Base-by-base conservation (phyloP, 2,888 invertebrate genomes). In the Coleophora flavipennella region DNA sequence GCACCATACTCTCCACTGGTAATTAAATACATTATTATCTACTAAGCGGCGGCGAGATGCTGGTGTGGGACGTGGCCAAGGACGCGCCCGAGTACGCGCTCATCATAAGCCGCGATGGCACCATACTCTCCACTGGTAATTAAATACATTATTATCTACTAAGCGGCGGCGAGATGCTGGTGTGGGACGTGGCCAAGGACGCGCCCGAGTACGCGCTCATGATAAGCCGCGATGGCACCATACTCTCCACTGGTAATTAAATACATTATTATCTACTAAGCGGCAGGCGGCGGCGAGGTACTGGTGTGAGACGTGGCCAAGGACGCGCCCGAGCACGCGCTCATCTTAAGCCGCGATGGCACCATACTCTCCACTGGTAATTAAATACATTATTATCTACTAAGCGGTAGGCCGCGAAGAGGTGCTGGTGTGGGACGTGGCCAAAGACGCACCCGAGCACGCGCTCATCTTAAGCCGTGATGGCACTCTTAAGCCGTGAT, bases 101-200 rank as follows among this genome's bases (percentile, higher is more conserved):
- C 41, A 89, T 92, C 1, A 97, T 97, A 66, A 97, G 97, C 61
- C 87, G 98, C 38, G 97, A 97, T 67, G 97, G 97, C 13, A 93
- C 91, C 44, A 85, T 97, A 20, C 78, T 98, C 39, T 91, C 95
- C 0, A 93, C 96, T 40, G 93, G 93, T 90, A 70, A 62, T 4
- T 20, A 20, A 3, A 20, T 20, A 6, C n/a, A n/a, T n/a, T n/a
- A n/a, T n/a, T n/a, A n/a, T n/a, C n/a, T n/a, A n/a, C n/a, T n/a
- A n/a, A n/a, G 20, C 20, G 88, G 88, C 36, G 90, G 92, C 0
- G 97, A 97, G 73, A 87, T 90, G 51, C 72, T 96, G 25, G 83
- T 98, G 32, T 98, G 97, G 97, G 98, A 98, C 70, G 68, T 98
- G 41, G 91, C 96, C 0, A 92, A 92, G 43, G 97, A 97, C 1